Base-by-base conservation (phyloP, 2,888 invertebrate species). In the Pollenia griseotomentosa region DNA sequence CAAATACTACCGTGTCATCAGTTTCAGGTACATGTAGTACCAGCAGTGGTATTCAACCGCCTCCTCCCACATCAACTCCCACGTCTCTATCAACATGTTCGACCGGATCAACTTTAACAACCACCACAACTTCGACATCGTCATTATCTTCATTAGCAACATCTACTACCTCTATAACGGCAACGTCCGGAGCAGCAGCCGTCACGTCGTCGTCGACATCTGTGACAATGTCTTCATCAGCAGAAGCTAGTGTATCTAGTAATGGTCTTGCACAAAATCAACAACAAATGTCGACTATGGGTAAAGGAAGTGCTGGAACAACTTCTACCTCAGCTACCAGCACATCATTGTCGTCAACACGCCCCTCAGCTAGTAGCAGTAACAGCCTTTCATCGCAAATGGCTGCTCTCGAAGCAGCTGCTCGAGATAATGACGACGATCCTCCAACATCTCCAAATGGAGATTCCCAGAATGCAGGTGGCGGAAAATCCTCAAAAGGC, bases 391-490 rank as follows among this genome's bases (percentile, higher is more conserved):
- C 96, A 23, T 96, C 96, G 11, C 96, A 96, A 92, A 96, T 96
- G 95, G 96, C 96, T 14, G 96, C 96, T 6, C 95, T 96, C 75
- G 95, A 95, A 89, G 96, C 96, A 7, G 96, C 96, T 6, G 95
- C 96, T 0, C 94, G 96, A 44, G 96, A 96, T 89, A 94, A 95
- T 88, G 95, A 95, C 89, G 96, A 95, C 88, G 95, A 96, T 88
- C 95, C 96, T 55, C 95, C 95, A 40, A 95, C 95, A 23, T 95
- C 95, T 78, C 95, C 95, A 0, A 90, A 90, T 63, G 89, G 89
- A 51, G 91, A 91, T 14, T 91, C 94, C 19, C 90, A 91, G 70
- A 90, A 90, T 61, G 90, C 89, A 23, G 90, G 90, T 14, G 89
- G 90, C 19, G 90, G 90, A 6, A 91, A 91, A 81, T 90, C 91